Evolutionary conservation across 2,113 vertebrate genomes (phyloP).

Genomic region (Cottus gobio): DNA sequence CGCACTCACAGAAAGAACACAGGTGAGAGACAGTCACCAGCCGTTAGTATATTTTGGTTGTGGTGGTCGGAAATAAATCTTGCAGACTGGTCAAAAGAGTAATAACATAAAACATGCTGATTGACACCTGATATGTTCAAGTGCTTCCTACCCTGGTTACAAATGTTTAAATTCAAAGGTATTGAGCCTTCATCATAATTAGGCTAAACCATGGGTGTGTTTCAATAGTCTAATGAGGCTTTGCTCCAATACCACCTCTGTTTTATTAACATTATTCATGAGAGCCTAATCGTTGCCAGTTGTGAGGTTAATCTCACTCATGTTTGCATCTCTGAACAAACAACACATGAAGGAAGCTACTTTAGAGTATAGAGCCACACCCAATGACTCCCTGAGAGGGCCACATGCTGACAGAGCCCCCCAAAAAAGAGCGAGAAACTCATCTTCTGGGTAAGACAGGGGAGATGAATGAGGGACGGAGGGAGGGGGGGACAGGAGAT

Average conservation of each 20-base stretch:
- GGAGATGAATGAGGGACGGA: slow-evolving; percentile 30
- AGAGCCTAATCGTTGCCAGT: slow-evolving; percentile 11
- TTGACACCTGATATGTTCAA: background rate
- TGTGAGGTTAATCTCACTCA: slow-evolving; percentile 15
- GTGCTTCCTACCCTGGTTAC: background rate
- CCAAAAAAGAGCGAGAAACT: slow-evolving; percentile 43
- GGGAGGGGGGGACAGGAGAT: slow-evolving; percentile 1
- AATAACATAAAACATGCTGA: background rate
- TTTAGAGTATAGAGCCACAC: slow-evolving; percentile 66
- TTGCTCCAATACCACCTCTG: slow-evolving; percentile 21
- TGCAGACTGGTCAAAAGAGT: background rate
- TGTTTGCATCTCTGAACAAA: slow-evolving; percentile 27
- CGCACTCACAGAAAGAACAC: slow-evolving; percentile 29
- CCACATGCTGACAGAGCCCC: slow-evolving; percentile 64
- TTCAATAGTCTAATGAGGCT: slow-evolving; percentile 65
- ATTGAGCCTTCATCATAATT: slow-evolving; percentile 66
- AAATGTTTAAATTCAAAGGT: slow-evolving; percentile 15
- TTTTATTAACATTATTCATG: slow-evolving; percentile 1
- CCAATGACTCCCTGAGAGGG: slow-evolving; percentile 59
- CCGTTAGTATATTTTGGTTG: background rate
- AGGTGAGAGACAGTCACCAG: slow-evolving; percentile 12
- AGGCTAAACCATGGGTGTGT: slow-evolving; percentile 62
- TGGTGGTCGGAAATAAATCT: slow-evolving; percentile 1
- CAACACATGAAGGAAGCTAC: slow-evolving; percentile 39
- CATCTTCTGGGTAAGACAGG: slow-evolving; percentile 19